Conservation (phyloP, 2,797 vertebrate genomes). For the Podarcis lilfordi region DNA sequence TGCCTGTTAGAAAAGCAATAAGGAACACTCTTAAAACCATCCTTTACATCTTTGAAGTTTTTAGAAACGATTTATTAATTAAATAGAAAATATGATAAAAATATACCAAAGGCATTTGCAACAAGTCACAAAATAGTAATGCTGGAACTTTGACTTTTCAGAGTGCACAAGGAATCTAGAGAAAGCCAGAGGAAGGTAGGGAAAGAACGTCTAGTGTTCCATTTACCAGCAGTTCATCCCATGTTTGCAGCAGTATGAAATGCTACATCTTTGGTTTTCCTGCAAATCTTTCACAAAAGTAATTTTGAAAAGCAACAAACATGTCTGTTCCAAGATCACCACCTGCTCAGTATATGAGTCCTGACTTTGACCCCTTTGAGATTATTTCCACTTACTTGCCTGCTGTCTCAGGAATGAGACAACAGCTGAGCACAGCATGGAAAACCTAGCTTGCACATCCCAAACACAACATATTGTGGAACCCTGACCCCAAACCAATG, state of each 20-base stretch:
- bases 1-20: background rate
- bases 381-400: background rate
- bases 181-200: background rate
- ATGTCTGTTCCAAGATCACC: background rate
- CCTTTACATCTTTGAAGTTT: background rate
- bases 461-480: background rate
- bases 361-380: background rate
- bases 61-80: background rate
- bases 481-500: background rate
- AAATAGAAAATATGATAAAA: background rate
- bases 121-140: background rate
- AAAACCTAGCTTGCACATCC: background rate
- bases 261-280: background rate
- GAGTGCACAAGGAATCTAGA: background rate
- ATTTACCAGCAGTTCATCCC: background rate
- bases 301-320: background rate
- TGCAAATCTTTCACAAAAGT: background rate
- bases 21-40: background rate
- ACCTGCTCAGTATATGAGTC: background rate
- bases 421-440: background rate
- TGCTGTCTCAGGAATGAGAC: background rate
- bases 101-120: background rate
- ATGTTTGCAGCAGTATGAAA: background rate
- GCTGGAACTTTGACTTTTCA: background rate
- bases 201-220: background rate